Evolutionary conservation across 2,797 vertebrate species (phyloP).

Genomic region (Gouania willdenowi): DNA sequence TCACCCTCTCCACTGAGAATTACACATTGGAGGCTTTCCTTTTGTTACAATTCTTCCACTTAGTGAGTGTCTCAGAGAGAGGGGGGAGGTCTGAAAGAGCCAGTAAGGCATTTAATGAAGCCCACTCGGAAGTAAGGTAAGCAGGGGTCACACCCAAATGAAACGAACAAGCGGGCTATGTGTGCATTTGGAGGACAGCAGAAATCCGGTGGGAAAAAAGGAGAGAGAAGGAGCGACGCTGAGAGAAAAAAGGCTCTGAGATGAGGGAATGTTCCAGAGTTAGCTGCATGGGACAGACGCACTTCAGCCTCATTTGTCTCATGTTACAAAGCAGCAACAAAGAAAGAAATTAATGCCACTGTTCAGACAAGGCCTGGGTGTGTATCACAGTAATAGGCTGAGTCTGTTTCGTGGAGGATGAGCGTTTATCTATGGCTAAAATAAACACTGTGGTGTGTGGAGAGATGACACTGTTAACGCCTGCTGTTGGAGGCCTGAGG

Average conservation of each 20-base stretch:
- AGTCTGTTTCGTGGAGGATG: conserved; percentile 19
- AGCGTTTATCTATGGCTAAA: conserved; percentile 14
- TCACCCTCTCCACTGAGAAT: conserved; percentile 79
- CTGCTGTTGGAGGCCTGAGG: conserved; percentile 21
- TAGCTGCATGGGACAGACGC: conserved; percentile 46
- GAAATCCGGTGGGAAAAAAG: conserved; percentile 58
- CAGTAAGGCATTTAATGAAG: conserved; percentile 81
- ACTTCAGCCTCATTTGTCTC: conserved; percentile 53
- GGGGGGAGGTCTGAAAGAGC: conserved; percentile 52
- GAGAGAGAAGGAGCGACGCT: conserved; percentile 24
- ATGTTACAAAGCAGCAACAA: conserved; percentile 24
- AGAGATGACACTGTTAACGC: conserved; percentile 15
- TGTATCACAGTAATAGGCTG: conserved; percentile 39
- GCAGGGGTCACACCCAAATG: conserved; percentile 76
- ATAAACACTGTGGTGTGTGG: conserved; percentile 6
- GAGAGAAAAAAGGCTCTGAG: conserved; percentile 41
- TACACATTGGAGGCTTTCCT: conserved; percentile 72
- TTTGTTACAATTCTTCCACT: conserved; percentile 76
- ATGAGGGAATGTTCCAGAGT: conserved; percentile 43
- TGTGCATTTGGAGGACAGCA: conserved; percentile 60
- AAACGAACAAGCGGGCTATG: conserved; percentile 64
- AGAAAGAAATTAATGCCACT: conserved; percentile 32
- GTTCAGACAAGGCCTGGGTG: conserved; percentile 22
- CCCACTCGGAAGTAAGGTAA: conserved; percentile 76
- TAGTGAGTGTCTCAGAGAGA: conserved; percentile 56